phyloP scores from a whole-genome alignment of 2,797 vertebrate genomes.

The Tenualosa ilisha region DNA sequence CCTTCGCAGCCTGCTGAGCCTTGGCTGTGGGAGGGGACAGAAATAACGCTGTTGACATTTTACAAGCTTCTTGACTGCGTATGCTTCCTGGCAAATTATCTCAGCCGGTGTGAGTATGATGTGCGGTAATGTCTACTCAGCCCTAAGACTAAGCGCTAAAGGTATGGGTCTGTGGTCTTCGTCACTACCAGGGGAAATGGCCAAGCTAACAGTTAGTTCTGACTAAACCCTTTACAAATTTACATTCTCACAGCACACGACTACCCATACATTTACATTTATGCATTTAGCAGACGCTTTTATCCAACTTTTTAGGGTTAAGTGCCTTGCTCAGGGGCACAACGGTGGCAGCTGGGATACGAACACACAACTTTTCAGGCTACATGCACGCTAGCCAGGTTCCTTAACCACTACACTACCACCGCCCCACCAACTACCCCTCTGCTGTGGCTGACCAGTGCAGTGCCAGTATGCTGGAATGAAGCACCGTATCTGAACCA shows the following conservation, averaged over 20 bases:
- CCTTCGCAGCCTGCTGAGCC: constrained; percentile 61
- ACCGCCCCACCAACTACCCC: too few species aligned
- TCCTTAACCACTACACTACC: background rate
- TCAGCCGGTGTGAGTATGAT: constrained; percentile 57
- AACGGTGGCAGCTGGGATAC: too few species aligned
- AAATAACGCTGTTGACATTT: constrained; percentile 70
- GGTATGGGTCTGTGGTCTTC: background rate
- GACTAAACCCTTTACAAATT: background rate
- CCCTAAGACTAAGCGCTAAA: background rate
- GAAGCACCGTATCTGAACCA: background rate
- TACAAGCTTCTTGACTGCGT: constrained; percentile 62
- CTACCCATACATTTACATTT: too few species aligned
- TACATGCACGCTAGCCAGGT: too few species aligned
- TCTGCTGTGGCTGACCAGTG: background rate
- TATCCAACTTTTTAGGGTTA: too few species aligned
- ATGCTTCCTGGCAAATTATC: constrained; percentile 57
- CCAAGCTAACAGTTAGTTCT: background rate
- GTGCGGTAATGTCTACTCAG: constrained; percentile 44
- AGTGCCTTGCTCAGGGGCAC: too few species aligned
- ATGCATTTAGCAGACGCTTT: too few species aligned
- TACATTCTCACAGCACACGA: background rate
- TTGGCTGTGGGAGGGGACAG: constrained; percentile 58
- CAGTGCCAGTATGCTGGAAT: background rate
- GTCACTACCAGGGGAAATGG: background rate
- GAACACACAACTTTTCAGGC: too few species aligned